phyloP scores from a whole-genome alignment of 2,797 vertebrate genomes.

The Chlorospingus semifuscus region DNA sequence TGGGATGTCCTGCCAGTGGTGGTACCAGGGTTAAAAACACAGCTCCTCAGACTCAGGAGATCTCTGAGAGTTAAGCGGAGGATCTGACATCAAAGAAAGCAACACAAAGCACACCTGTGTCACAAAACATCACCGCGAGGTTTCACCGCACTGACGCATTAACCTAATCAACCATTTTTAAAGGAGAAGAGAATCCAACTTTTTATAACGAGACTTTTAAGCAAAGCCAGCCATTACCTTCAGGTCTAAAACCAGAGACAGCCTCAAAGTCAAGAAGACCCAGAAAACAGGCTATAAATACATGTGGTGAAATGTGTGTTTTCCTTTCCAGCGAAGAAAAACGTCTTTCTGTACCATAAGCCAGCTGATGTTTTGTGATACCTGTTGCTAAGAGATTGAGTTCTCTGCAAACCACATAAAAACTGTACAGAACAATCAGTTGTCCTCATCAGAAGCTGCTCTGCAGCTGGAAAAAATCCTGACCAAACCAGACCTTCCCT shows the following conservation, averaged over 20 bases:
- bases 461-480: neutral
- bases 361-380: slow-evolving; percentile 37
- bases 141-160: rapidly evolving
- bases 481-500: neutral
- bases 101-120: neutral
- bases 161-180: neutral
- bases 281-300: slow-evolving; percentile 59
- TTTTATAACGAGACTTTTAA: neutral
- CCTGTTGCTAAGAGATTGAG: slow-evolving; percentile 52
- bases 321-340: slow-evolving; percentile 22
- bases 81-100: neutral
- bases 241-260: slow-evolving; percentile 21
- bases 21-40: neutral
- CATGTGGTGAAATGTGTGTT: neutral
- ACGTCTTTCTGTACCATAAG: neutral
- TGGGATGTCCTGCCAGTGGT: neutral
- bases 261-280: slow-evolving; percentile 42
- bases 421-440: neutral
- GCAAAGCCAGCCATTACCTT: neutral
- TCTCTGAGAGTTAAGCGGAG: neutral
- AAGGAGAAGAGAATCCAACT: neutral
- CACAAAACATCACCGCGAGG: rapidly evolving
- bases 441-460: slow-evolving; percentile 22
- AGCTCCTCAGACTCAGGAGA: neutral
- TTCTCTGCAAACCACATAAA: neutral